phyloP scores from a whole-genome alignment of 2,113 vertebrate genomes.

The Thunnus maccoyii region DNA sequence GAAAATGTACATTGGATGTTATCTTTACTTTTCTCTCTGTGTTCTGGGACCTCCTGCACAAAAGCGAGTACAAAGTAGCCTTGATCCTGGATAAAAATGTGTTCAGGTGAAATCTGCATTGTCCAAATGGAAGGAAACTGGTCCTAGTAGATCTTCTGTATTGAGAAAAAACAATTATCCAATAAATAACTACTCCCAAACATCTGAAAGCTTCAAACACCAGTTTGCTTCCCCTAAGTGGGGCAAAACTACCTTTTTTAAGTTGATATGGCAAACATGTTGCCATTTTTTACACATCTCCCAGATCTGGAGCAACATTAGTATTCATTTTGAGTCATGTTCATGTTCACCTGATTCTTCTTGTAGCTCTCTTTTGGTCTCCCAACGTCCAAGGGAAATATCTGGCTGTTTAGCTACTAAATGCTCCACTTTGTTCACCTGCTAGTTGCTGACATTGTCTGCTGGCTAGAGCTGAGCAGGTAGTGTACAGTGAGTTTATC shows the following conservation, averaged over 20 bases:
- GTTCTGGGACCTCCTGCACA: too few relatives aligned
- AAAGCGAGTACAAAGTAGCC: not conserved
- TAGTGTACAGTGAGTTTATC: too few relatives aligned
- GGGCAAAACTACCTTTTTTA: not conserved
- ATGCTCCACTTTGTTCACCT: not conserved
- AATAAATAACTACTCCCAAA: too few relatives aligned
- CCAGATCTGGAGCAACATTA: not conserved
- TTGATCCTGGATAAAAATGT: not conserved
- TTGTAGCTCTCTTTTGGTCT: not conserved
- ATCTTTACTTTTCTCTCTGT: not conserved
- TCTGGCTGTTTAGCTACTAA: not conserved
- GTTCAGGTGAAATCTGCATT: not conserved
- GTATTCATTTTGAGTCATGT: not conserved
- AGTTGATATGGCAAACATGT: not conserved
- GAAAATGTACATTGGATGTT: too few relatives aligned
- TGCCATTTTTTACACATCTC: too few relatives aligned
- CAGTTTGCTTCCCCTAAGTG: too few relatives aligned
- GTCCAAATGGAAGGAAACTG: not conserved
- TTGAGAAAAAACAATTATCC: not conserved
- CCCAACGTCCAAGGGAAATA: not conserved
- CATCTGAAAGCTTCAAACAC: too few relatives aligned
- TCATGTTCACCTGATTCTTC: too few relatives aligned
- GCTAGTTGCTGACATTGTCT: not conserved
- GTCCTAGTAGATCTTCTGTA: not conserved
- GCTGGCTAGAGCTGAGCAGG: too few relatives aligned